Percentiles rank a stretch among this genome's conserved stretches.
phyloP scores from a whole-genome alignment of 2,888 invertebrate genomes.

The Drosophila dives region DNA sequence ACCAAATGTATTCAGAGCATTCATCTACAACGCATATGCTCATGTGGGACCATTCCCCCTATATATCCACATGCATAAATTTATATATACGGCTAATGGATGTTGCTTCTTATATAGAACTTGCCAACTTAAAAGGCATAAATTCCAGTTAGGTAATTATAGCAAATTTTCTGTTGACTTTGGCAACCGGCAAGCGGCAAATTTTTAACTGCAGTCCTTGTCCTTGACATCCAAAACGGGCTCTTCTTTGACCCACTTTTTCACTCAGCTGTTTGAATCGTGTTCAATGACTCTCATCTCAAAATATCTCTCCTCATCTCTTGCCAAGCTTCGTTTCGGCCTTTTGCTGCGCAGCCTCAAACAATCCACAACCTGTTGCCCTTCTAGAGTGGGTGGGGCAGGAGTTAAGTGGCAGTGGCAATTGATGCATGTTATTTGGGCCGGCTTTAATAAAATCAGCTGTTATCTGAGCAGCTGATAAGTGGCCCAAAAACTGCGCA shows the following conservation, averaged over 20 bases:
- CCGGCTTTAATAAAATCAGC: slow-evolving; percentile 26
- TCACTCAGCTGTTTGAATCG: slow-evolving; percentile 55
- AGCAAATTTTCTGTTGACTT: neutral
- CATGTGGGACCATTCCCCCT: slow-evolving; percentile 27
- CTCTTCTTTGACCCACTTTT: slow-evolving; percentile 56
- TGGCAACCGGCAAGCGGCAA: slow-evolving; percentile 14
- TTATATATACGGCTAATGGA: slow-evolving; percentile 4
- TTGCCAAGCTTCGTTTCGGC: slow-evolving; percentile 31
- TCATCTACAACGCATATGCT: slow-evolving; percentile 61
- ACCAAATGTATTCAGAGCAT: slow-evolving; percentile 71
- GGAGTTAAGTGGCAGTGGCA: neutral
- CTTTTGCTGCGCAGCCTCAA: slow-evolving; percentile 72
- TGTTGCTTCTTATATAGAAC: neutral
- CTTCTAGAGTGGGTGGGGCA: neutral
- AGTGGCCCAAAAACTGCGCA: slow-evolving; percentile 52
- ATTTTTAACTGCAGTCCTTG: slow-evolving; percentile 39
- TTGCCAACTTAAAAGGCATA: slow-evolving; percentile 25
- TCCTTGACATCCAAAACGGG: slow-evolving; percentile 57
- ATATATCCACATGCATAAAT: slow-evolving; percentile 19
- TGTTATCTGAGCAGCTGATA: slow-evolving; percentile 38
- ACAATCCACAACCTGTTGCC: slow-evolving; percentile 58
- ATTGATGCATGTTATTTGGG: slow-evolving; percentile 15
- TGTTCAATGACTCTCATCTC: slow-evolving; percentile 13
- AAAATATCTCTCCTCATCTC: slow-evolving; percentile 10
- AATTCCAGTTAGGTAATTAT: slow-evolving; percentile 24